These are phyloP conservation scores for Brassicogethes aeneus DNA, from an alignment of 2,888 invertebrate species.

Conservation along the genomic window DNA sequence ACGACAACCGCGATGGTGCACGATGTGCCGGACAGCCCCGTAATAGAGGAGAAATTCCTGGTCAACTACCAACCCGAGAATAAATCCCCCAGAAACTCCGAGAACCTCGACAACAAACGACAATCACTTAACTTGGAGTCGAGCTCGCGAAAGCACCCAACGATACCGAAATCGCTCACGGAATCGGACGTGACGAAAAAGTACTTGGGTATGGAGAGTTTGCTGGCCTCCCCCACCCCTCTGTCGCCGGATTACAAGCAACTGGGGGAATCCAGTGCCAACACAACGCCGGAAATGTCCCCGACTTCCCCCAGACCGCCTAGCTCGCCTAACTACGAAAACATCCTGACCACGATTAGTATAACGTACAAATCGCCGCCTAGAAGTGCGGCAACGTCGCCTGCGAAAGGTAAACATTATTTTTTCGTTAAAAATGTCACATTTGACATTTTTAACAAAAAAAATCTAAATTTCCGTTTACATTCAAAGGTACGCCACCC, in stretches of 20 bases:
- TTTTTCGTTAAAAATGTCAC: too few species aligned
- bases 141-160: constrained; percentile 11
- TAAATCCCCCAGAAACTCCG: constrained; percentile 36
- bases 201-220: constrained; percentile 23
- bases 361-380: constrained; percentile 62
- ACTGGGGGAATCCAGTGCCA: constrained; percentile 33
- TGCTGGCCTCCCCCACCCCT: constrained; percentile 32
- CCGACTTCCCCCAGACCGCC: constrained; percentile 10
- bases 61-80: constrained; percentile 37
- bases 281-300: constrained; percentile 28
- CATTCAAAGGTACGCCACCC: too few species aligned
- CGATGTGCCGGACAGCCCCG: constrained; percentile 19
- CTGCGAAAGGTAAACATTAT: too few species aligned
- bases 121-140: constrained; percentile 35
- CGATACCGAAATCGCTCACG: constrained; percentile 34
- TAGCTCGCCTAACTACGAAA: constrained; percentile 35
- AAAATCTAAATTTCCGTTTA: too few species aligned
- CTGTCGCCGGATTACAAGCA: constrained; percentile 36
- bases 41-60: constrained; percentile 7
- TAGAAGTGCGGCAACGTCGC: constrained; percentile 33
- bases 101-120: constrained; percentile 30
- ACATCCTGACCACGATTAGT: constrained; percentile 60
- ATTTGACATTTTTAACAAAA: too few species aligned
- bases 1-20: constrained; percentile 37
- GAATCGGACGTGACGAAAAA: constrained; percentile 31